Percentiles rank a stretch among this genome's conserved stretches.
Evolutionary conservation across 2,797 vertebrate species (phyloP).

Genomic region (Phoeniculus purpureus): DNA sequence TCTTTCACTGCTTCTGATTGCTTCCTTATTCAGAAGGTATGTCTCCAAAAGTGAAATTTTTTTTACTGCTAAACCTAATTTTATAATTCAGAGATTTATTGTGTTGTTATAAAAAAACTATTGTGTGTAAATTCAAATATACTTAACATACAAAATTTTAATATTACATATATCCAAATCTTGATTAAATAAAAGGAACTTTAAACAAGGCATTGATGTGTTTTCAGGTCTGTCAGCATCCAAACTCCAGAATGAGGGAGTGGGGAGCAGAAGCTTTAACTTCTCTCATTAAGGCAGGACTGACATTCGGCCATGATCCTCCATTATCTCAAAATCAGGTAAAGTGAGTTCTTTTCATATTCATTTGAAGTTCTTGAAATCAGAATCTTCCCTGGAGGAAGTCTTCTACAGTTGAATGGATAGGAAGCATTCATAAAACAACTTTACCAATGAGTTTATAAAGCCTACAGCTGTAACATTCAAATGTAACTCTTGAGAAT

Average conservation of each 20-base stretch:
- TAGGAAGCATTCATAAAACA: background rate
- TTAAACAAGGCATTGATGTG: conserved; percentile 3
- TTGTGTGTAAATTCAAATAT: background rate
- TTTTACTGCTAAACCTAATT: background rate
- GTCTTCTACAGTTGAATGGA: background rate
- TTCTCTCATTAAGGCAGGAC: conserved; percentile 94
- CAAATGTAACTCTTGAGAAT: background rate
- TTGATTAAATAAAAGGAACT: background rate
- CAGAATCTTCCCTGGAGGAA: background rate
- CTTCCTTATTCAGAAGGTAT: conserved; percentile 96
- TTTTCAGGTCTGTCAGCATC: conserved; percentile 96
- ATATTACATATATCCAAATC: background rate
- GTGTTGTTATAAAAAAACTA: background rate
- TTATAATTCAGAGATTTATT: background rate
- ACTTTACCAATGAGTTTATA: background rate
- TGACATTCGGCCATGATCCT: conserved; percentile 92
- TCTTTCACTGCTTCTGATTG: conserved; percentile 87
- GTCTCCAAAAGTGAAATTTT: conserved; percentile 53
- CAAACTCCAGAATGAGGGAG: conserved; percentile 97
- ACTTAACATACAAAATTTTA: background rate
- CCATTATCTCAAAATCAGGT: conserved; percentile 95
- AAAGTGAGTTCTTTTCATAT: conserved; percentile 25
- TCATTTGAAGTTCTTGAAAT: background rate
- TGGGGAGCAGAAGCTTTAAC: conserved; percentile 98
- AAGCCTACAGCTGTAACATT: background rate